These are phyloP conservation scores for Lasioglossum zephyrum DNA, from an alignment of 2,888 invertebrate species.

Conservation along the genomic window DNA sequence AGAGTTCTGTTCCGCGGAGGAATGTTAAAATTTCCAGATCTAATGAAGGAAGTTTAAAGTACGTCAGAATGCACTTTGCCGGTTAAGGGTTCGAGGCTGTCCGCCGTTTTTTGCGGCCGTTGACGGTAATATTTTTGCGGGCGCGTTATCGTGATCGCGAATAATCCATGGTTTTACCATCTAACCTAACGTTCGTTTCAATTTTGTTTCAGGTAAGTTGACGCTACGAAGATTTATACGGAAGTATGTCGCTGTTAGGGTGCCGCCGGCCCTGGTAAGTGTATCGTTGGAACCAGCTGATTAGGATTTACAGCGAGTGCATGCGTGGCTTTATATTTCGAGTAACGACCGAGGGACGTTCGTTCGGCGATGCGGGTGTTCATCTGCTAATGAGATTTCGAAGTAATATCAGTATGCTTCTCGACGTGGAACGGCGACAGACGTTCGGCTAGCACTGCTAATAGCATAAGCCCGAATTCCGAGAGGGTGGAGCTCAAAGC, in stretches of 20 bases:
- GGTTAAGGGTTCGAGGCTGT: slow-evolving; percentile 41
- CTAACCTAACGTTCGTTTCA: slow-evolving; percentile 42
- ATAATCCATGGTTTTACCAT: not conserved
- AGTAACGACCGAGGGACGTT: not conserved
- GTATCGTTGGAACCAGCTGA: not conserved
- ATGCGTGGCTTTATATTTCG: not conserved
- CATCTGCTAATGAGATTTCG: not conserved
- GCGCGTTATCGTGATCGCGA: slow-evolving; percentile 27
- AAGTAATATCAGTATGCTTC: not conserved
- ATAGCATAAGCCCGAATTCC: not conserved
- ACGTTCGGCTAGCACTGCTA: not conserved
- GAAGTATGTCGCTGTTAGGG: slow-evolving; percentile 13
- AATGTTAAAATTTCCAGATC: not conserved
- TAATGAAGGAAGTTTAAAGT: slow-evolving; percentile 1
- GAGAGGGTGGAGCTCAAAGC: not conserved
- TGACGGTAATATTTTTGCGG: slow-evolving; percentile 24
- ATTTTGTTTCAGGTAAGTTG: slow-evolving; percentile 77
- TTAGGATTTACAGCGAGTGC: not conserved
- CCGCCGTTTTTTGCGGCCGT: not conserved
- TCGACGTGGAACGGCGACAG: not conserved
- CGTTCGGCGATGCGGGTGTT: not conserved
- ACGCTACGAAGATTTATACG: slow-evolving; percentile 29
- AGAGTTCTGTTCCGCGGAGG: not conserved
- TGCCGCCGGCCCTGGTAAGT: slow-evolving; percentile 36
- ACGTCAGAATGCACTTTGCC: not conserved